These are phyloP conservation scores for Lophura nycthemera DNA, from an alignment of 2,113 vertebrate species.

Conservation along the genomic window DNA sequence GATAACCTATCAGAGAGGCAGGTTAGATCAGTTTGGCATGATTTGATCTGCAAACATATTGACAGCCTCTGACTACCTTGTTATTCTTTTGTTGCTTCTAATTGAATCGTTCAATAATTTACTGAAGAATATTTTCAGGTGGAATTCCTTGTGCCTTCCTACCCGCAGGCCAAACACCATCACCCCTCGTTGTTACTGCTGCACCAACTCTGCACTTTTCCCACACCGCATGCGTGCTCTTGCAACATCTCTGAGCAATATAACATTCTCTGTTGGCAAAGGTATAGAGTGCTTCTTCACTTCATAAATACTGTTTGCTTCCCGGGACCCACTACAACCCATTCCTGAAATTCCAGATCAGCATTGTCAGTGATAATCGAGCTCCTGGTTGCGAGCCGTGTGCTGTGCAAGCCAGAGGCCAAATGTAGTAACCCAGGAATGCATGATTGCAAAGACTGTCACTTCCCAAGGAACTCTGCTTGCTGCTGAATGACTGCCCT, in stretches of 20 bases:
- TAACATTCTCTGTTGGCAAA: constrained; percentile 53
- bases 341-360: constrained; percentile 70
- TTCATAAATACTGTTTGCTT: constrained; percentile 55
- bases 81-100: not conserved
- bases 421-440: constrained; percentile 73
- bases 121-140: constrained; percentile 6
- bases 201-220: constrained; percentile 31
- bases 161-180: not conserved
- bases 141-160: not conserved
- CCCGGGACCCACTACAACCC: constrained; percentile 57
- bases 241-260: constrained; percentile 43
- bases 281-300: constrained; percentile 11
- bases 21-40: not conserved
- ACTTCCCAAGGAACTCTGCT: constrained; percentile 68
- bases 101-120: constrained; percentile 7
- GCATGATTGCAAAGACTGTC: constrained; percentile 66
- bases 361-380: constrained; percentile 63
- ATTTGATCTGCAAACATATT: not conserved
- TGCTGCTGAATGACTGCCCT: constrained; percentile 59
- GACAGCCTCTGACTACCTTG: not conserved
- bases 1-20: constrained; percentile 11
- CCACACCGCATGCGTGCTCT: constrained; percentile 38
- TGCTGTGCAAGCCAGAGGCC: constrained; percentile 59
- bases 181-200: not conserved
- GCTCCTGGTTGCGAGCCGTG: constrained; percentile 59